A percentile compares a stretch with the other conserved stretches of the same genome.
These are phyloP conservation scores for Carpatolechia fugitivella DNA, from an alignment of 2,888 invertebrate genomes.

Conservation along the genomic window DNA sequence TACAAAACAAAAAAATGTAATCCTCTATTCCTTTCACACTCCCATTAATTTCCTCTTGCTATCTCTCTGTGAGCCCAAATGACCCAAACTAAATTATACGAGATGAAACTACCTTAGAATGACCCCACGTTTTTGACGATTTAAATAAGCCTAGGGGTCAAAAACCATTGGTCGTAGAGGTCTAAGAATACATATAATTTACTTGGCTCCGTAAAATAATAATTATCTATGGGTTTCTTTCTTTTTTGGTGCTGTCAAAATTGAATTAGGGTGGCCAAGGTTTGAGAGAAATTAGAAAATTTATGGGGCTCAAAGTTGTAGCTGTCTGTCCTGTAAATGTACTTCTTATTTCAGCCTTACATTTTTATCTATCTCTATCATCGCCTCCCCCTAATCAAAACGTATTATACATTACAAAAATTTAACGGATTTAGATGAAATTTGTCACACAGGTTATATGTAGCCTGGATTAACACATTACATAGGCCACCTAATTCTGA, in stretches of 20 bases:
- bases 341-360: too few species aligned
- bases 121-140: background rate
- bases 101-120: background rate
- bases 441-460: too few species aligned
- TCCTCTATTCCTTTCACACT: conserved; percentile 10
- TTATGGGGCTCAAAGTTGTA: background rate
- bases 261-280: conserved; percentile 12
- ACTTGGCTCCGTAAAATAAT: conserved; percentile 24
- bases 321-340: too few species aligned
- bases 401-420: too few species aligned
- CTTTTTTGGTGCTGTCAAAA: conserved; percentile 22
- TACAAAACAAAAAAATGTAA: conserved; percentile 3
- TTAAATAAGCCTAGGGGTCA: background rate
- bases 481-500: too few species aligned
- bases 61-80: conserved; percentile 9
- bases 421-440: too few species aligned
- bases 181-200: conserved; percentile 22
- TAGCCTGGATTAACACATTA: too few species aligned
- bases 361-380: too few species aligned
- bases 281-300: background rate
- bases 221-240: conserved; percentile 21
- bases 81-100: background rate
- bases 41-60: background rate
- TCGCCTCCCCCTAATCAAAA: too few species aligned
- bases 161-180: background rate